phyloP scores from a whole-genome alignment of 2,113 vertebrate species.

The Hypocryptadius cinnamomeus region DNA sequence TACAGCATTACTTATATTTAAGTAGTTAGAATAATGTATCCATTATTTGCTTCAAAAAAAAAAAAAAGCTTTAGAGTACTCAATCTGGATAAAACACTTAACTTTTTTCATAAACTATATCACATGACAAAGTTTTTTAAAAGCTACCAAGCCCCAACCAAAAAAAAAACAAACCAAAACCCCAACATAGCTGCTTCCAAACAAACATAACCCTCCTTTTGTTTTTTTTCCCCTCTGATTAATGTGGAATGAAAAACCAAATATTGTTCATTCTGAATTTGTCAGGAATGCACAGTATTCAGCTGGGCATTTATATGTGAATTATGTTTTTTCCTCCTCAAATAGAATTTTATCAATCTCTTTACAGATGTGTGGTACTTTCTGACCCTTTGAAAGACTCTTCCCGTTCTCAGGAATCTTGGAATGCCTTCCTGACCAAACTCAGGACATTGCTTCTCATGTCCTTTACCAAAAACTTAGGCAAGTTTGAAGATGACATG shows the following conservation, averaged over 20 bases:
- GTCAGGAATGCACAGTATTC: not conserved
- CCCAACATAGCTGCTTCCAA: not conserved
- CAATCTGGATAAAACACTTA: not conserved
- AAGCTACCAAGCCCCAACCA: not conserved
- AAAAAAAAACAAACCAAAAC: not conserved
- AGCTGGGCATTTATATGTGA: not conserved
- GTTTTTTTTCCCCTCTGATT: not conserved
- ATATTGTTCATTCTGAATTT: not conserved
- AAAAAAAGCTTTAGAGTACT: not conserved
- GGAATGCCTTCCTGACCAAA: conserved; percentile 94
- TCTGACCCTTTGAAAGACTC: conserved; percentile 96
- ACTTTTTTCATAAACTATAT: not conserved
- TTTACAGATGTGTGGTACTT: conserved; percentile 88
- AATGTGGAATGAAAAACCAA: not conserved
- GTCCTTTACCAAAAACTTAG: conserved; percentile 98
- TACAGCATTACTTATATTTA: not conserved
- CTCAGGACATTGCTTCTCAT: conserved; percentile 94
- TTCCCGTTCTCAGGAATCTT: conserved; percentile 96
- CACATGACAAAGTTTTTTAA: not conserved
- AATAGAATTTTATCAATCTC: not conserved
- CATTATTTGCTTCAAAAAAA: not conserved
- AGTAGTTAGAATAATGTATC: not conserved
- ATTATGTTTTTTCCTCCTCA: not conserved
- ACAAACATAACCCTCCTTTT: not conserved
- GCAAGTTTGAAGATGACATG: conserved; percentile 98